Evolutionary conservation across 64 coral and sea anemone genomes (phyloP).

Genomic region (Stichodactyla helianthus): DNA sequence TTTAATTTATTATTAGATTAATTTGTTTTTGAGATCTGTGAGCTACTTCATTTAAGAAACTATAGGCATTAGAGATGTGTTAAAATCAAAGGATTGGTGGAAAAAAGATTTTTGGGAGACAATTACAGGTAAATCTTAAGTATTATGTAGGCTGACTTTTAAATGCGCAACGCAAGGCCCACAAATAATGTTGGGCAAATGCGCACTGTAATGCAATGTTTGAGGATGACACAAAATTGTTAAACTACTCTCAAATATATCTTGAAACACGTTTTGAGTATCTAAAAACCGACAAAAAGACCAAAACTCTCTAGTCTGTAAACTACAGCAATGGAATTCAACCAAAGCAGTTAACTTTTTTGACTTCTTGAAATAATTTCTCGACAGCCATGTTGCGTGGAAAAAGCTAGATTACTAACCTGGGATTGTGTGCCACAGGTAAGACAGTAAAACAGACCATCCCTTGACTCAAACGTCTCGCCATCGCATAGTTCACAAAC

Average conservation of each 20-base stretch:
- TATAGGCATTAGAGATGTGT: background rate
- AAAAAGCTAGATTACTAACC: background rate
- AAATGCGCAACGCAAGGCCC: background rate
- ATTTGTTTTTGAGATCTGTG: too few relatives aligned
- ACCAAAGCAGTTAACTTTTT: too few relatives aligned
- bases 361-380: too few relatives aligned
- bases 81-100: background rate
- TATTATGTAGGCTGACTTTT: background rate
- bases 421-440: slow-evolving; percentile 22
- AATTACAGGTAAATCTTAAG: background rate
- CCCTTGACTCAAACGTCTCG: slow-evolving; percentile 14
- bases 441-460: slow-evolving; percentile 16
- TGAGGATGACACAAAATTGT: too few relatives aligned
- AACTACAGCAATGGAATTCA: too few relatives aligned
- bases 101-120: background rate
- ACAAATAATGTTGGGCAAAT: too few relatives aligned
- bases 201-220: background rate
- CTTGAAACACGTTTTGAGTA: too few relatives aligned
- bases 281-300: too few relatives aligned
- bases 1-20: too few relatives aligned
- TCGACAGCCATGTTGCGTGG: too few relatives aligned
- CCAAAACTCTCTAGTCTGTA: too few relatives aligned
- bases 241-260: too few relatives aligned
- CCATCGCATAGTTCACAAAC: slow-evolving; percentile 29
- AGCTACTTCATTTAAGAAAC: background rate